Evolutionary conservation across 2,888 invertebrate species (phyloP).

Genomic region (Heliconius cydno): DNA sequence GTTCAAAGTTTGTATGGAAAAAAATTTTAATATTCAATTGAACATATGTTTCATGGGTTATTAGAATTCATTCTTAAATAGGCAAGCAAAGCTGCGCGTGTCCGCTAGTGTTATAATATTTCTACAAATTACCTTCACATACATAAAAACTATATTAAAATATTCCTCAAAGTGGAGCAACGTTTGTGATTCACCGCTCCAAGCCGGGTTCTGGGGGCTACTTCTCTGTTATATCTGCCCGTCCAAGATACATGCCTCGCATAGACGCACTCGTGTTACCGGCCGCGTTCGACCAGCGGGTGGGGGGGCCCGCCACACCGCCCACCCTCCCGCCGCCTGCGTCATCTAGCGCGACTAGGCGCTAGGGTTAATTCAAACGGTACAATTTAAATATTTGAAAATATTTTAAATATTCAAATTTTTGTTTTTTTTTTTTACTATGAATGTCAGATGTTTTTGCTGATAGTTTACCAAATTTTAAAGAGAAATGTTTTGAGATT

Average conservation of each 20-base stretch:
- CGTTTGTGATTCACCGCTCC: constrained; percentile 54
- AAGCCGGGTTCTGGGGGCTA: constrained; percentile 81
- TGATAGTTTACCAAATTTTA: too few species aligned
- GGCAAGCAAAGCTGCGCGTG: too few species aligned
- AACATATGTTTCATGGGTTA: too few species aligned
- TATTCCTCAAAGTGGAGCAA: constrained; percentile 61
- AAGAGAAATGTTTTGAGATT: too few species aligned
- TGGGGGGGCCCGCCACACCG: constrained; percentile 56
- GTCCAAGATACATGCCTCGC: constrained; percentile 84
- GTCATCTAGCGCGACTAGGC: constrained; percentile 79
- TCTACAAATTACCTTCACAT: constrained; percentile 8
- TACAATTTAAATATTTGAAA: constrained; percentile 58
- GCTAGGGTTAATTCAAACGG: constrained; percentile 82
- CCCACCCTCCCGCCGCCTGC: constrained; percentile 61
- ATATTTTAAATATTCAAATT: constrained; percentile 47
- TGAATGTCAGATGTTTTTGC: not conserved
- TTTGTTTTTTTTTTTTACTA: not conserved
- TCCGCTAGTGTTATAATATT: not conserved
- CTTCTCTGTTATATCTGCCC: constrained; percentile 83
- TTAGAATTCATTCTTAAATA: too few species aligned
- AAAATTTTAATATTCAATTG: too few species aligned
- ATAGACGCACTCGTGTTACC: constrained; percentile 83
- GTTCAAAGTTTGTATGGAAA: too few species aligned
- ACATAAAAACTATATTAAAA: not conserved
- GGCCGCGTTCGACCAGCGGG: constrained; percentile 77